A percentile compares a stretch with the other conserved stretches of the same genome.
Evolutionary conservation across 1,140 invertebrate genomes (phyloP).

Genomic region (Bombyx mandarina): DNA sequence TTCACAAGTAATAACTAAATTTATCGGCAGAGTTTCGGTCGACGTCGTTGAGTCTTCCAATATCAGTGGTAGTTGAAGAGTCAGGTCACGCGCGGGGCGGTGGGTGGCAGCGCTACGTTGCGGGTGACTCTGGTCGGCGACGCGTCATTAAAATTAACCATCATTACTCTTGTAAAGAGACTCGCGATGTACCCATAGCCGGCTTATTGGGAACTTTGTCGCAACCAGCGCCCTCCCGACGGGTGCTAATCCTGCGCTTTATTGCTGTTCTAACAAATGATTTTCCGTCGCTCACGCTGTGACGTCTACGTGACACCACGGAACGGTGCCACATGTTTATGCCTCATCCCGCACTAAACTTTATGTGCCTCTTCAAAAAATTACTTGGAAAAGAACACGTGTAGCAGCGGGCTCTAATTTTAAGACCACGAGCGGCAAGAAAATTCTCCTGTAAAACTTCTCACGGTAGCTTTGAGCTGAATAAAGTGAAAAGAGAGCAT

Average conservation of each 20-base stretch:
- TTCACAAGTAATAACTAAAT: slow-evolving; percentile 71
- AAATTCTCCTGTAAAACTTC: slow-evolving; percentile 38
- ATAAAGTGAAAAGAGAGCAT: slow-evolving; percentile 50
- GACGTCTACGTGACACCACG: not conserved
- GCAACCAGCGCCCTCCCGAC: slow-evolving; percentile 28
- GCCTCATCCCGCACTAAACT: not conserved
- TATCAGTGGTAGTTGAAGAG: slow-evolving; percentile 47
- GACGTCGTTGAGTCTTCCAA: slow-evolving; percentile 55
- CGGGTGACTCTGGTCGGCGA: slow-evolving; percentile 39
- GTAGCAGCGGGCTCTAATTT: slow-evolving; percentile 23
- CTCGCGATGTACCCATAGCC: slow-evolving; percentile 43
- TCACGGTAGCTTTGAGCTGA: slow-evolving; percentile 43
- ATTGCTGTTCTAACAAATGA: slow-evolving; percentile 54
- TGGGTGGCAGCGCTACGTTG: slow-evolving; percentile 14
- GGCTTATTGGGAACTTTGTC: slow-evolving; percentile 60
- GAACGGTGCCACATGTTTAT: not conserved
- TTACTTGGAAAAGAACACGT: slow-evolving; percentile 1
- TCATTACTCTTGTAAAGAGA: slow-evolving; percentile 67
- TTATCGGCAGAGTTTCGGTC: slow-evolving; percentile 66
- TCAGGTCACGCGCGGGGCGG: slow-evolving; percentile 51
- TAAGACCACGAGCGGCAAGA: slow-evolving; percentile 37
- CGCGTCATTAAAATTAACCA: slow-evolving; percentile 69
- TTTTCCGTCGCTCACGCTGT: slow-evolving; percentile 16
- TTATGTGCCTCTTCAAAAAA: not conserved
- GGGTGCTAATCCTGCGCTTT: slow-evolving; percentile 51